Percentiles rank a stretch among this genome's conserved stretches.
phyloP scores from a whole-genome alignment of 2,113 vertebrate genomes.

The Salvelinus sp. region DNA sequence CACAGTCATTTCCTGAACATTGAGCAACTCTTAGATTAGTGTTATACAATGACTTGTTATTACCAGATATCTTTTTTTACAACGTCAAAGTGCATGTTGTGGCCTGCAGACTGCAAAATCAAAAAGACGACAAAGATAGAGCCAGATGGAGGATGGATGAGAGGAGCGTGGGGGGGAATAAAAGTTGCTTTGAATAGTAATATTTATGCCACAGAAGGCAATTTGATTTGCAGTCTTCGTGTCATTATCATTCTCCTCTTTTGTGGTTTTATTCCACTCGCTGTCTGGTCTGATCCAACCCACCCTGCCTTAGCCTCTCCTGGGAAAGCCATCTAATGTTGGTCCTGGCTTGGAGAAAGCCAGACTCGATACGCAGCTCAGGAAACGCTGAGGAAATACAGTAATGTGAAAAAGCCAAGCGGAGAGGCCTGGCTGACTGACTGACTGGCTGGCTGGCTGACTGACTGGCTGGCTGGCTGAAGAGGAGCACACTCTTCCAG shows the following conservation, averaged over 20 bases:
- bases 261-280: neutral
- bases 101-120: conserved; percentile 25
- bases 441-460: neutral
- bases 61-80: conserved; percentile 25
- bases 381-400: conserved; percentile 46
- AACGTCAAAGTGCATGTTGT: conserved; percentile 41
- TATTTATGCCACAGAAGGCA: no score
- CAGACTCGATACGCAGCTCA: conserved; percentile 13
- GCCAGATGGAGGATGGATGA: neutral
- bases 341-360: conserved; percentile 29
- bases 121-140: neutral
- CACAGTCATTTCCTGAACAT: conserved; percentile 41
- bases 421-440: no score
- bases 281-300: conserved; percentile 4
- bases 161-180: neutral
- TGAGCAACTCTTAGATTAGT: conserved; percentile 48
- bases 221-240: no score
- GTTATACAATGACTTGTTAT: conserved; percentile 23
- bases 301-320: conserved; percentile 3
- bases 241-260: neutral
- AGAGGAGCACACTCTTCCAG: conserved; percentile 1
- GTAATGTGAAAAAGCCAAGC: conserved; percentile 48
- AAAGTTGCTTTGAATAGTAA: neutral
- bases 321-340: conserved; percentile 15
- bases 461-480: neutral